A percentile compares a stretch with the other conserved stretches of the same genome.
Evolutionary conservation across 2,888 invertebrate species (phyloP).

Genomic region (Venusia cambrica): DNA sequence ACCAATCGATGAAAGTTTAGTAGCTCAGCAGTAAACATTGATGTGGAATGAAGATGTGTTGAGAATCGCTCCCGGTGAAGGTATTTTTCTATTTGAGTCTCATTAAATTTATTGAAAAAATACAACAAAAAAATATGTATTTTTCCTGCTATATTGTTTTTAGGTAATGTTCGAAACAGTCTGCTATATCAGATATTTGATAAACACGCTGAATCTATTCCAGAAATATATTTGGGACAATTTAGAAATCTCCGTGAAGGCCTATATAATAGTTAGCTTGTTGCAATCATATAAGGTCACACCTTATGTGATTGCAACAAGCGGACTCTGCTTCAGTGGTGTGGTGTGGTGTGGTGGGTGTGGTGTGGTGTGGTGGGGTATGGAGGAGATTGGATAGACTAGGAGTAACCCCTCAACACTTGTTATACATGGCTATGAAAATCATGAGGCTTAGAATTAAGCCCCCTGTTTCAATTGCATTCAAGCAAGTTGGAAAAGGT

Average conservation of each 20-base stretch:
- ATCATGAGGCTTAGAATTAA: conserved; percentile 31
- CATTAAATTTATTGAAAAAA: no score
- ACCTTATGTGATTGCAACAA: conserved; percentile 34
- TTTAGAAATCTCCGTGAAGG: conserved; percentile 36
- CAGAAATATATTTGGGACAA: conserved; percentile 40
- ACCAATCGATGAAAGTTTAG: conserved; percentile 31
- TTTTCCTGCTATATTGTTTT: no score
- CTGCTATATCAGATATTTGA: no score
- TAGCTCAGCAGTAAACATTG: conserved; percentile 31
- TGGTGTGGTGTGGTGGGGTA: no score
- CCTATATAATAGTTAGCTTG: no score
- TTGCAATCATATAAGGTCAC: no score
- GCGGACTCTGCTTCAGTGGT: no score
- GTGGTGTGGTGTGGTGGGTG: no score
- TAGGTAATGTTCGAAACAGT: no score
- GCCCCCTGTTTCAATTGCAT: conserved; percentile 24
- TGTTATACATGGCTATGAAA: conserved; percentile 31
- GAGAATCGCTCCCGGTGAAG: conserved; percentile 23
- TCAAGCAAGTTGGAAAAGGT: conserved; percentile 35
- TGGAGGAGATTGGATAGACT: conserved; percentile 44
- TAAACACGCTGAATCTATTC: conserved; percentile 49
- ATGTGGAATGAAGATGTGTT: conserved; percentile 29
- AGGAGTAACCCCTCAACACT: conserved; percentile 37
- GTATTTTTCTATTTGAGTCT: no score
- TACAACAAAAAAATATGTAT: conserved; percentile 31